A percentile compares a stretch with the other conserved stretches of the same genome.
Evolutionary conservation across 2,888 invertebrate genomes (phyloP).

Genomic region (Tuta absoluta): DNA sequence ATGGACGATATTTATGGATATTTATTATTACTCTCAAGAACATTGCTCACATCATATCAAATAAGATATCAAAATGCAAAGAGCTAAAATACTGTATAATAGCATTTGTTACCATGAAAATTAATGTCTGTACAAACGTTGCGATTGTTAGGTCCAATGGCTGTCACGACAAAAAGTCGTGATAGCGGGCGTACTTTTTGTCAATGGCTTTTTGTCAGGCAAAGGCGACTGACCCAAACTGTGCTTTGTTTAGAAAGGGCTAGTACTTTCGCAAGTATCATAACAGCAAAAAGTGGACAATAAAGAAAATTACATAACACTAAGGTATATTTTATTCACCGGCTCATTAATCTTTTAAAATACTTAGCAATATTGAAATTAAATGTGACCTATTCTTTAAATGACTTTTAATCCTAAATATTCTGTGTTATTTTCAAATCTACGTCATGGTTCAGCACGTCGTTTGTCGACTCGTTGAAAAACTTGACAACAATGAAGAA

Average conservation of each 20-base stretch:
- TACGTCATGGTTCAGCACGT: no score
- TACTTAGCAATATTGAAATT: no score
- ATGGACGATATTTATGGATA: no score
- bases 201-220: slow-evolving; percentile 49
- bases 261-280: slow-evolving; percentile 26
- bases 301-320: not conserved
- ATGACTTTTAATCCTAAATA: no score
- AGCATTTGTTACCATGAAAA: slow-evolving; percentile 9
- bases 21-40: no score
- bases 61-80: no score
- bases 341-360: not conserved
- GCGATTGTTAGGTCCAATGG: slow-evolving; percentile 36
- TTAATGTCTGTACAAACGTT: slow-evolving; percentile 29
- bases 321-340: not conserved
- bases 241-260: slow-evolving; percentile 39
- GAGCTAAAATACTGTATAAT: not conserved
- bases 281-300: slow-evolving; percentile 18
- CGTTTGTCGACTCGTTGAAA: no score
- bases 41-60: no score
- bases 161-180: slow-evolving; percentile 65
- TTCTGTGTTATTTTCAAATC: no score
- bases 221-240: slow-evolving; percentile 47
- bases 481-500: no score
- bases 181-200: slow-evolving; percentile 56
- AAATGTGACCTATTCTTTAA: no score